A percentile compares a stretch with the other conserved stretches of the same genome.
Conservation (phyloP, 2,113 vertebrate genomes). For the Neolamprologus kungweensis region DNA sequence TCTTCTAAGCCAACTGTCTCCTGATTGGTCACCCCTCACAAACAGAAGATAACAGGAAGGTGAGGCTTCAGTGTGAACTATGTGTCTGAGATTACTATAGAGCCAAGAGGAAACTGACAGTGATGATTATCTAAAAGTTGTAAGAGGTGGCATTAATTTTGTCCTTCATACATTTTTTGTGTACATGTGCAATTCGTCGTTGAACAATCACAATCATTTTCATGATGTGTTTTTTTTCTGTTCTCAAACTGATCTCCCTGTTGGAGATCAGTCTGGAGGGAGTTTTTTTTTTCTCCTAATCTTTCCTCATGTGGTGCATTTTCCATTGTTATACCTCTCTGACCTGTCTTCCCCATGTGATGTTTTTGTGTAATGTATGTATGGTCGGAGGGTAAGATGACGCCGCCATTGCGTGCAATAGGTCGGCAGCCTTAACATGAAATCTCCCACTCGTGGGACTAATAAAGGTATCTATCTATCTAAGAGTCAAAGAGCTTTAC, state of each 20-base stretch:
- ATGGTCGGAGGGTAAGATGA: neutral
- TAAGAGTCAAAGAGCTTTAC: neutral
- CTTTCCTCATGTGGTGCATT: neutral
- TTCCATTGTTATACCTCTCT: neutral
- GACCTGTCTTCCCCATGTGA: neutral
- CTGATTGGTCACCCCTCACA: neutral
- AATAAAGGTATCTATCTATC: neutral
- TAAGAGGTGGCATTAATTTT: neutral
- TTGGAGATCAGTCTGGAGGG: neutral
- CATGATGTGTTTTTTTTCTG: neutral
- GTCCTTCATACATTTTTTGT: neutral
- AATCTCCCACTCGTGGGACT: neutral
- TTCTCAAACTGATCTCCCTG: neutral
- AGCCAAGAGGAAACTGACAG: neutral
- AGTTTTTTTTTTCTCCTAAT: neutral
- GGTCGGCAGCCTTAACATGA: neutral
- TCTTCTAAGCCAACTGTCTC: neutral
- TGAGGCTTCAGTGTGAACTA: neutral
- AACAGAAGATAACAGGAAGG: neutral
- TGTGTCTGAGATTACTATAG: neutral
- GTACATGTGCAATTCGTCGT: neutral
- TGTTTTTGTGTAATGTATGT: neutral
- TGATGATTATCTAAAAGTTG: neutral
- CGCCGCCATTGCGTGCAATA: accelerated
- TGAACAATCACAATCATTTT: neutral